Conservation (phyloP, 2,113 vertebrate species). For the Philantomba maxwellii region DNA sequence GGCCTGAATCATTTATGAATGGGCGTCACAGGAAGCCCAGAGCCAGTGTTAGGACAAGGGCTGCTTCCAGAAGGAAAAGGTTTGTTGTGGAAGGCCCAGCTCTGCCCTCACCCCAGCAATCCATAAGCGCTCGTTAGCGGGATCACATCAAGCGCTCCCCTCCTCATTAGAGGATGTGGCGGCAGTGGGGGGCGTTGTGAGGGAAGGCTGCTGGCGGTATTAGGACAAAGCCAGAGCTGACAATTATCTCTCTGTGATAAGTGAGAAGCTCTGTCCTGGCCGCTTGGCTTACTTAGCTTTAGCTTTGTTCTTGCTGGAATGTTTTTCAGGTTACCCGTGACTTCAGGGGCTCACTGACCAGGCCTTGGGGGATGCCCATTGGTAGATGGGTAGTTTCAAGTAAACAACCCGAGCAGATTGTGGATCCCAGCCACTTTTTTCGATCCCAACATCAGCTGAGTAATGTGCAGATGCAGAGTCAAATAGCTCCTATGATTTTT, state of each 20-base stretch:
- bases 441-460: background rate
- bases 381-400: background rate
- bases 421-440: background rate
- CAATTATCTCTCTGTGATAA: background rate
- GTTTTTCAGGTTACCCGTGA: background rate
- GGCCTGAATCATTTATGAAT: slow-evolving; percentile 75
- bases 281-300: background rate
- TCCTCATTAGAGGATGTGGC: background rate
- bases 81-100: slow-evolving; percentile 52
- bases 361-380: background rate
- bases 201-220: background rate
- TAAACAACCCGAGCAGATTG: background rate
- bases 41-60: slow-evolving; percentile 48
- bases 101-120: slow-evolving; percentile 55
- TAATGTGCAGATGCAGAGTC: background rate
- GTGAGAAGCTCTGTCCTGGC: background rate
- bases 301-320: background rate
- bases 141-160: background rate
- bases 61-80: slow-evolving; percentile 68
- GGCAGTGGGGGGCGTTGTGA: background rate
- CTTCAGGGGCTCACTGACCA: background rate
- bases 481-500: background rate
- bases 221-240: background rate
- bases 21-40: slow-evolving; percentile 42
- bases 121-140: slow-evolving; percentile 60